Conservation (phyloP, 1,140 invertebrate genomes). For the Thaumatotibia leucotreta region DNA sequence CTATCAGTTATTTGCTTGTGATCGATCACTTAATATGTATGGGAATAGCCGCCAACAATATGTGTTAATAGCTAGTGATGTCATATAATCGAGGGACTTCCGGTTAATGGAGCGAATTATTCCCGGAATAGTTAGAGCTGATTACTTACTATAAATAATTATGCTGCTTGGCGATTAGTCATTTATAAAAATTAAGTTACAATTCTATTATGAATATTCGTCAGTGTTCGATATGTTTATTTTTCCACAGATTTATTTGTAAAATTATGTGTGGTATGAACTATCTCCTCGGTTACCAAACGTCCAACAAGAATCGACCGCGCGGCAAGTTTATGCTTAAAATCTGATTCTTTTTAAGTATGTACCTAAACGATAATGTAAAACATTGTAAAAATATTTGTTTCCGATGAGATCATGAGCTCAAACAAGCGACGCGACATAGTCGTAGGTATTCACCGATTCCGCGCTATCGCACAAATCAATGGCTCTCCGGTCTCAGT, state of each 20-base stretch:
- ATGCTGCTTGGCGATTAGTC: too few species aligned
- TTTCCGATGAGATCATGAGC: constrained; percentile 10
- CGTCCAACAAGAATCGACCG: background rate
- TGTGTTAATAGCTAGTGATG: background rate
- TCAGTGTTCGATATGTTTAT: too few species aligned
- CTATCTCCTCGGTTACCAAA: too few species aligned
- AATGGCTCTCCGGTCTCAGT: background rate
- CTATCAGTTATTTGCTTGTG: constrained; percentile 1
- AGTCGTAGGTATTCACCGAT: background rate
- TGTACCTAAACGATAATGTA: background rate
- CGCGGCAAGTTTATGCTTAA: background rate
- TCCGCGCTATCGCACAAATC: background rate
- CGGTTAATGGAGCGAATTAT: background rate
- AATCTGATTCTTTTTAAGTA: background rate
- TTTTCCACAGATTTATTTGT: too few species aligned
- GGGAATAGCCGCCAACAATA: background rate
- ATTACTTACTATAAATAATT: too few species aligned
- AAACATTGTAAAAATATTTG: constrained; percentile 5
- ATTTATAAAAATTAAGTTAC: too few species aligned
- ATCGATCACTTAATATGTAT: background rate
- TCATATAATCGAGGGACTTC: background rate
- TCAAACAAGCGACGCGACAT: background rate
- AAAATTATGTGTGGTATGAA: too few species aligned
- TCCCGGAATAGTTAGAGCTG: background rate
- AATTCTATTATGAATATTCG: too few species aligned